Conservation (phyloP, 1,140 invertebrate species). For the Bombus polaris region DNA sequence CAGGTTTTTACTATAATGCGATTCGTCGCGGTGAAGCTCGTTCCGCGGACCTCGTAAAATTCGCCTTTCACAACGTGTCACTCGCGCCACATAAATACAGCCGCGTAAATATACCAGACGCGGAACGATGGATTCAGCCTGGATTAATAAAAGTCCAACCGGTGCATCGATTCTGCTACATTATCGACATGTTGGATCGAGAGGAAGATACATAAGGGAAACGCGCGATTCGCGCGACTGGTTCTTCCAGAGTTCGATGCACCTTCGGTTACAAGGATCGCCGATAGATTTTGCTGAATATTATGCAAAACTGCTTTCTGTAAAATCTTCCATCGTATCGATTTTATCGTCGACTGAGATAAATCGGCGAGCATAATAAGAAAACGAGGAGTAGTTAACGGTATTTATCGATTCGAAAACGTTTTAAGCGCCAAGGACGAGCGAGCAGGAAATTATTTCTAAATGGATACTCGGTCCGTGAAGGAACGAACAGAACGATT, state of each 20-base stretch:
- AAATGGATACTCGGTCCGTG: not conserved
- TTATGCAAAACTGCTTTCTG: not conserved
- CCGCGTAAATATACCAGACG: not conserved
- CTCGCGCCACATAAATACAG: not conserved
- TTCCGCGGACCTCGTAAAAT: conserved; percentile 39
- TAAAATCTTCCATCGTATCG: not conserved
- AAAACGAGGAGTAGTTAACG: not conserved
- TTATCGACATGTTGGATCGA: not conserved
- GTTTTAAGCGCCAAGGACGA: conserved; percentile 2
- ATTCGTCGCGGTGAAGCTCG: conserved; percentile 39
- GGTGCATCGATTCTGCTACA: not conserved
- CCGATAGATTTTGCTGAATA: not conserved
- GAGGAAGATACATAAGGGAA: not conserved
- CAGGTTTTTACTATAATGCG: conserved; percentile 43
- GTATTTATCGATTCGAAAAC: not conserved
- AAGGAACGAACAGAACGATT: not conserved
- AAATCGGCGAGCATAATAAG: not conserved
- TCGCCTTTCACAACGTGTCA: conserved; percentile 24
- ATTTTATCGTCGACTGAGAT: not conserved
- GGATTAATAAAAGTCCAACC: conserved; percentile 15
- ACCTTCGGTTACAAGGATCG: not conserved
- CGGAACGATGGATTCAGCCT: not conserved
- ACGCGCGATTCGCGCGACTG: not conserved
- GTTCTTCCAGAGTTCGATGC: conserved; percentile 9
- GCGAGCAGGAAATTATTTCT: conserved; percentile 11